A percentile compares a stretch with the other conserved stretches of the same genome.
Conservation (phyloP, 2,113 vertebrate species). For the Psittacula cyanocephala region DNA sequence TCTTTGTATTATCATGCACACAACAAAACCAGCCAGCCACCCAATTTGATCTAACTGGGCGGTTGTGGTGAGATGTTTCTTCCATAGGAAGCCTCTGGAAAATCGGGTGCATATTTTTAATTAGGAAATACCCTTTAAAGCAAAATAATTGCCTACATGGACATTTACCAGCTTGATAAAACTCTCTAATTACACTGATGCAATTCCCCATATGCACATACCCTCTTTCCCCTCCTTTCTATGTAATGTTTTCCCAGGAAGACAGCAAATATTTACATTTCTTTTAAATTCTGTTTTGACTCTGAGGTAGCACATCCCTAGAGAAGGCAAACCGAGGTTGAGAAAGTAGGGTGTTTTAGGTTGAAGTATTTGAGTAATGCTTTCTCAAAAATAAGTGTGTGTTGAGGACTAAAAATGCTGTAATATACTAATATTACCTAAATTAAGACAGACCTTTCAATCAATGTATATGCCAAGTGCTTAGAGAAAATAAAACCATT, state of each 20-base stretch:
- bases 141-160: background rate
- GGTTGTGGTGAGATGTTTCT: conserved; percentile 8
- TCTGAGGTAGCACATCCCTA: background rate
- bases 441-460: background rate
- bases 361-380: background rate
- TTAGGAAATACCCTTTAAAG: background rate
- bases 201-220: background rate
- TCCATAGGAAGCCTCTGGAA: conserved; percentile 22
- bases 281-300: conserved; percentile 3
- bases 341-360: background rate
- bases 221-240: background rate
- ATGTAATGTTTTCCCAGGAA: background rate
- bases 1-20: conserved; percentile 64
- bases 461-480: background rate
- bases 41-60: conserved; percentile 69
- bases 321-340: background rate
- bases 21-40: conserved; percentile 62
- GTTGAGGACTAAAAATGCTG: background rate
- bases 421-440: background rate
- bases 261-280: conserved; percentile 28
- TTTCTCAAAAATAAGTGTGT: background rate
- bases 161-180: background rate
- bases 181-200: background rate
- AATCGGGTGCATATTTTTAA: background rate
- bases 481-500: background rate